Base-by-base conservation (phyloP, 2,888 invertebrate species). In the Euplexia lucipara region DNA sequence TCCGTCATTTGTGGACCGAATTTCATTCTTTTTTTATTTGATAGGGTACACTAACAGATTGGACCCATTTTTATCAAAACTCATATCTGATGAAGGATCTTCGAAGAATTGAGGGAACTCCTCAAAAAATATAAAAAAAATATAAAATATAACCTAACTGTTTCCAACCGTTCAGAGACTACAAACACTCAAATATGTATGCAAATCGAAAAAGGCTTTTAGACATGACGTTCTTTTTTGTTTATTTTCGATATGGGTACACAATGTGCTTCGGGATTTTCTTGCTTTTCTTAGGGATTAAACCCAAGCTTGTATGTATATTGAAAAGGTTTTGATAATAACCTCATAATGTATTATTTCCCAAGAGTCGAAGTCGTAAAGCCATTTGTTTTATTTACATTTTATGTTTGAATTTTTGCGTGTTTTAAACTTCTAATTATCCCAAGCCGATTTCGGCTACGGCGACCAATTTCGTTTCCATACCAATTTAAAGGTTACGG, bases 231-330 rank as follows among this genome's bases (percentile, higher is more conserved):
- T 41, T 32, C 20, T 4, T 20, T 20, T 59, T 60, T n/a, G 12
- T 26, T 34, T 42, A 26, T 22, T 61, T 42, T 42, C 18, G 14
- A 42, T 26, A 60, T 22, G 41, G 12, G 18, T 18, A n/a, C 22
- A 7, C 53, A 22, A 26, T 35, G 26, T n/a, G 39, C 9, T 37
- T 22, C 8, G 8, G 22, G 14, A 32, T 2, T 20, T 59, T 58
- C 30, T 1, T 9, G 30, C 42, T 22, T 61, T 14, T 12, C 0
- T 4, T 10, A 32, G 5, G n/a, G 32, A 14, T 34, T 8, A 41
- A 4, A 20, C 7, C 4, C 10, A 0, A 10, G 14, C 3, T 26
- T 8, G 3, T 35, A 14, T 14, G 8, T 56, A 26, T 10, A 35
- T 57, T 57, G 7, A n/a, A 35, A 18, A 18, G 7, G n/a, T 37